Base-by-base conservation (phyloP, 2,113 vertebrate species). In the Datnioides undecimradiatus region DNA sequence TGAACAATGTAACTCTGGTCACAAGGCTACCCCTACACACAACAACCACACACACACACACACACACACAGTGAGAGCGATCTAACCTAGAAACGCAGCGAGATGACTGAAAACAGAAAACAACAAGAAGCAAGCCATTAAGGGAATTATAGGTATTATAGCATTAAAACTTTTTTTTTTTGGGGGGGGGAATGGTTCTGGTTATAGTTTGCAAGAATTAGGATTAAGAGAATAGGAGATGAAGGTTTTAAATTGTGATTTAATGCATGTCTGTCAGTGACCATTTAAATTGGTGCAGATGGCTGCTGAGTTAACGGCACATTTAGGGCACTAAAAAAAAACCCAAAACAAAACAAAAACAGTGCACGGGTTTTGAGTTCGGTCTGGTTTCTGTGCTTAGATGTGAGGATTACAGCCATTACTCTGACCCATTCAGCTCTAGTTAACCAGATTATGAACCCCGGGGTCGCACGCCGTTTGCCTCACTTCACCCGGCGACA, bases 1-100 rank as follows among this genome's bases (percentile, higher is more conserved):
- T 87, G 89, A 88, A 86, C 88, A 86, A 84, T 86, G 74, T 57
- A 83, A 76, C 82, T 80, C 52, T 78, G 86, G 89, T 90, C 89
- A 92, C 84, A 87, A 87, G 89, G 84, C 87, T 80, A 90, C 89
- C 82, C 86, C 84, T 81, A 88, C 90, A 87, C 87, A 87, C 75
- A 71, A 29, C 65, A 80, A 81, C 74, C 80, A 80, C 81, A 83
- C 81, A 89, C 81, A 60, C 59, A 45, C n/a, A n/a, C n/a, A n/a
- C 80, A 80, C 81, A 83, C 81, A 89, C 81, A 60, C 59, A 45
- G 58, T 73, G 55, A 69, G 80, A 85, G 70, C 88, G 81, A 36
- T 33, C 60, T 70, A 89, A 88, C 85, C 79, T 78, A 79, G 77
- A 88, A 90, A 83, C 80, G 71, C 48, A 57, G 76, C 63, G 25